Evolutionary conservation across 1,140 invertebrate genomes (phyloP), one percentile per base, ranked within the genome.

Genomic region (Aphaenogaster rudis): DNA sequence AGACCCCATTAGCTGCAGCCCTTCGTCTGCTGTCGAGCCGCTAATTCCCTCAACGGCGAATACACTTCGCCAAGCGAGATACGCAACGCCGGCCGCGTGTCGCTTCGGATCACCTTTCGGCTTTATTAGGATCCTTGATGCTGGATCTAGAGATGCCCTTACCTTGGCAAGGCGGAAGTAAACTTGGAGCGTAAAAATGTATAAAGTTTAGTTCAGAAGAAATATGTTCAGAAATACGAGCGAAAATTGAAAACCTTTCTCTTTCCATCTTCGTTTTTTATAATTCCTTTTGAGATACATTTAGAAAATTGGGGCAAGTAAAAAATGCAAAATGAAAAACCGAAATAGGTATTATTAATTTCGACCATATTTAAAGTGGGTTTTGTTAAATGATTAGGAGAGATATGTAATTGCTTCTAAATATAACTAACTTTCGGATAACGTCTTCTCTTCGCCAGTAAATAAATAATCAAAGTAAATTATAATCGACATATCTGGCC

Each of bases 1-100:
- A 91, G 92, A 94, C 90, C 92, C 93, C 88, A 94, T 94, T 94
- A 94, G 91, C 91, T 80, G 77, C 79, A 90, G 86, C 90, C 91
- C 89, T 85, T 91, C 89, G 88, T 88, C 86, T 63, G 89, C 72
- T 74, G 85, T 91, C 88, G 86, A 78, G 88, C 86, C 84, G 92
- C 81, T 93, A 93, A 94, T 93, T 91, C 91, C 89, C 82, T 85
- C 86, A 77, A 61, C 66, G 36, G 59, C 39, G 69, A 72, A 77
- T 86, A 48, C 54, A 78, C n/a, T 50, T 67, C 11, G 54, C 42
- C 66, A 59, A 36, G 21, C 42, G 61, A 54, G 21, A 71, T 67
- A 52, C n/a, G 50, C 48, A 6, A 59, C 28, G 39, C 52, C 17
- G 33, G 39, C 52, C 17, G 33, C 4, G 8, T 42, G 28, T 77